Evolutionary conservation across 2,888 invertebrate species (phyloP).

Genomic region (Drosophila tanythrix): DNA sequence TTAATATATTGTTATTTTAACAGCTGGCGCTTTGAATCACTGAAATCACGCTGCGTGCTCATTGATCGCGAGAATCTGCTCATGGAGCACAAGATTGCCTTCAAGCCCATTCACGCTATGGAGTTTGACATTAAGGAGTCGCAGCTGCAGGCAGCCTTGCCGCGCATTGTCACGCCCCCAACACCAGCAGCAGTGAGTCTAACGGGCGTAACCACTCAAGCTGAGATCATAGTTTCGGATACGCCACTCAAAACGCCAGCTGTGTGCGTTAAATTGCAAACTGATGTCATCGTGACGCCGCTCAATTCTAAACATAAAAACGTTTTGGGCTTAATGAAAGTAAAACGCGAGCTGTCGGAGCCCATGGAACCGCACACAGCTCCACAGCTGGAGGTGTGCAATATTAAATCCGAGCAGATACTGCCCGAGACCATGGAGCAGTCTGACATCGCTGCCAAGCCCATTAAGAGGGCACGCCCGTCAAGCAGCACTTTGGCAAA

Average conservation of each 20-base stretch:
- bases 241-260: constrained; percentile 26
- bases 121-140: constrained; percentile 75
- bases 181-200: background rate
- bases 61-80: constrained; percentile 83
- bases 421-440: background rate
- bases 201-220: background rate
- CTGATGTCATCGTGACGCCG: constrained; percentile 22
- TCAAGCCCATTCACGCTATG: constrained; percentile 72
- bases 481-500: constrained; percentile 9
- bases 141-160: constrained; percentile 70
- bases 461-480: constrained; percentile 24
- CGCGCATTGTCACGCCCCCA: constrained; percentile 60
- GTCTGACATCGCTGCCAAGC: background rate
- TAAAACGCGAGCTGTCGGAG: constrained; percentile 36
- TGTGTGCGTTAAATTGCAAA: constrained; percentile 2
- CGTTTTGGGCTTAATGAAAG: constrained; percentile 1
- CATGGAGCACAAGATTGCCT: constrained; percentile 80
- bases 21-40: constrained; percentile 84
- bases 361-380: background rate
- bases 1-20: background rate
- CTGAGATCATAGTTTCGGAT: constrained; percentile 30
- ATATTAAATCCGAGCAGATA: background rate
- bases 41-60: constrained; percentile 83
- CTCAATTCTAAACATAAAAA: background rate
- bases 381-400: background rate